Conservation (phyloP, 2,888 invertebrate genomes). For the Drosophila setosimentum region DNA sequence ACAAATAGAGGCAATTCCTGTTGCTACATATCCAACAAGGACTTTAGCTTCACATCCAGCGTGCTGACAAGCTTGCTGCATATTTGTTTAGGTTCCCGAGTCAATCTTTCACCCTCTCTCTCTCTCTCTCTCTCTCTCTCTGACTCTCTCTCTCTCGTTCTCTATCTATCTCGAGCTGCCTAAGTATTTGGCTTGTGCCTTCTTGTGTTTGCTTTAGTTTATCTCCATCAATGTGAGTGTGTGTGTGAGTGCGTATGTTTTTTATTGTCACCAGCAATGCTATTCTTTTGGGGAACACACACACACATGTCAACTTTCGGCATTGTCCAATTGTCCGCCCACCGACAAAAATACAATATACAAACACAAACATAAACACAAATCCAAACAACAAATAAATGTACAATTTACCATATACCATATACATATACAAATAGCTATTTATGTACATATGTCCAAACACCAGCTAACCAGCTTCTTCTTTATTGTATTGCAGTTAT, state of each 20-base stretch:
- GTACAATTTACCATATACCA: slow-evolving; percentile 38
- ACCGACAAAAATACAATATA: slow-evolving; percentile 42
- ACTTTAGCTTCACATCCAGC: not conserved
- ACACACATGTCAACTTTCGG: slow-evolving; percentile 18
- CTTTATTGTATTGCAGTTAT: slow-evolving; percentile 55
- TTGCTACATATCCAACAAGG: slow-evolving; percentile 25
- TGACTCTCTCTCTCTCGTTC: not conserved
- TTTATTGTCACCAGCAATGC: slow-evolving; percentile 54
- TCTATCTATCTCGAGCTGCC: not conserved
- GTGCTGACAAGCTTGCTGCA: slow-evolving; percentile 51
- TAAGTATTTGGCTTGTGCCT: slow-evolving; percentile 33
- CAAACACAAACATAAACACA: slow-evolving; percentile 24
- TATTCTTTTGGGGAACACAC: slow-evolving; percentile 30
- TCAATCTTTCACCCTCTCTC: slow-evolving; percentile 5
- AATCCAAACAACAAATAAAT: slow-evolving; percentile 35
- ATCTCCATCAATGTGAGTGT: slow-evolving; percentile 9
- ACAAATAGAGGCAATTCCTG: slow-evolving; percentile 67
- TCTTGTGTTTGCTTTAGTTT: slow-evolving; percentile 53
- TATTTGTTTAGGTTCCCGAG: slow-evolving; percentile 68
- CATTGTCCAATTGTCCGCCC: slow-evolving; percentile 36
- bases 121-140: not conserved
- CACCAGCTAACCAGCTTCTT: slow-evolving; percentile 6
- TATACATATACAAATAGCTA: slow-evolving; percentile 14
- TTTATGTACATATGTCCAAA: slow-evolving; percentile 1
- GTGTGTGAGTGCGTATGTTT: slow-evolving; percentile 19